These are phyloP conservation scores for Doryteuthis pealeii DNA, from an alignment of 1,140 invertebrate genomes.

Conservation along the genomic window DNA sequence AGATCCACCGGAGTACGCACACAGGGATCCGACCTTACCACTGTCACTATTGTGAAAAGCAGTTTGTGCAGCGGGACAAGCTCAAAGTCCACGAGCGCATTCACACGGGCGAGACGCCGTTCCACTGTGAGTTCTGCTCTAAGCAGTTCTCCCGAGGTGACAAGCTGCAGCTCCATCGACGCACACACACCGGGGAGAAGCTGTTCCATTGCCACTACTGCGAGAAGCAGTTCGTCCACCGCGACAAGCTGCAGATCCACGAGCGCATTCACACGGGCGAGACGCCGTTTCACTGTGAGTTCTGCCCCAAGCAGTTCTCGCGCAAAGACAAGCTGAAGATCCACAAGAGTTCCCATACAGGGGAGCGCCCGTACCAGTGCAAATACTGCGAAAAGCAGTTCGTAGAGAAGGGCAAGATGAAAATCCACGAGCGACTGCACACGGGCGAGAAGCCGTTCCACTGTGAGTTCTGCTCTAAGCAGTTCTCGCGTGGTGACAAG, in stretches of 20 bases:
- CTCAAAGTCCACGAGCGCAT: constrained; percentile 44
- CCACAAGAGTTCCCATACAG: constrained; percentile 18
- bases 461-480: constrained; percentile 79
- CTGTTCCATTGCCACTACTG: constrained; percentile 35
- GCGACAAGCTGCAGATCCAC: constrained; percentile 51
- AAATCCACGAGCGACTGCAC: constrained; percentile 68
- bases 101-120: constrained; percentile 39
- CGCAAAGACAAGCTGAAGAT: constrained; percentile 60
- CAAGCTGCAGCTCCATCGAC: constrained; percentile 39
- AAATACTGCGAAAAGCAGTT: constrained; percentile 10
- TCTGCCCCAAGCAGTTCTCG: constrained; percentile 62
- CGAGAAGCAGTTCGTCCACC: constrained; percentile 35
- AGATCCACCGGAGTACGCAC: not conserved
- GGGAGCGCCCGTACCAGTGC: constrained; percentile 19
- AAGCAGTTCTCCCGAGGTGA: constrained; percentile 41
- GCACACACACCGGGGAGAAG: constrained; percentile 31
- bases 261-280: constrained; percentile 60
- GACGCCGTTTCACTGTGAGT: constrained; percentile 55
- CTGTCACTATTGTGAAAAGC: not conserved
- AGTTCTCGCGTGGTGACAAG: constrained; percentile 76
- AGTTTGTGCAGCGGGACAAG: constrained; percentile 37
- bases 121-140: constrained; percentile 36
- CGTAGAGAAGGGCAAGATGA: constrained; percentile 19
- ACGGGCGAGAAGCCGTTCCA: constrained; percentile 81
- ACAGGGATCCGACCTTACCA: not conserved